A percentile compares a stretch with the other conserved stretches of the same genome.
These are phyloP conservation scores for Bombus affinis DNA, from an alignment of 1,140 invertebrate genomes.

Conservation along the genomic window DNA sequence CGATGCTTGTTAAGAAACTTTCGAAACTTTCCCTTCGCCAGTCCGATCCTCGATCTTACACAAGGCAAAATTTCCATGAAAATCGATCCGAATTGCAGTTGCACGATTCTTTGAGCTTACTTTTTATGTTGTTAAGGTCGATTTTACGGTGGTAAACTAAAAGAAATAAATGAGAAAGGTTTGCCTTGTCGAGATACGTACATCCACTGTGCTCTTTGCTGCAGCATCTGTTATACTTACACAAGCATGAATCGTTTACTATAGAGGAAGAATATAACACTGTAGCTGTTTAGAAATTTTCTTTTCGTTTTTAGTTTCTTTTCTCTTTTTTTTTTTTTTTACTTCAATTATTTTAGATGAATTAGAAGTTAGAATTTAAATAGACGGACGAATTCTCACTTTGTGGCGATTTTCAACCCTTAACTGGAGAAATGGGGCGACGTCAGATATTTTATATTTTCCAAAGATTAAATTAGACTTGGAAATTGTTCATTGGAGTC, in stretches of 20 bases:
- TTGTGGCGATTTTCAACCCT: background rate
- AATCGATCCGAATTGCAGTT: background rate
- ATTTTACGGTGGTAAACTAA: too few relatives aligned
- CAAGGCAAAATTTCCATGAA: background rate
- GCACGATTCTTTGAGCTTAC: too few relatives aligned
- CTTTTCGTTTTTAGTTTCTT: background rate
- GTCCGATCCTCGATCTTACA: background rate
- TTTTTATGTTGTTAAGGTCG: too few relatives aligned
- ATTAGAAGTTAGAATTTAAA: background rate
- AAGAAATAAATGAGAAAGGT: background rate
- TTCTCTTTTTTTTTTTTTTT: background rate
- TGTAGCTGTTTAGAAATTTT: background rate
- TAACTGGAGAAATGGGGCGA: background rate
- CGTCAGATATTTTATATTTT: background rate
- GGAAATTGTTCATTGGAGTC: background rate
- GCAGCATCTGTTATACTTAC: conserved; percentile 30
- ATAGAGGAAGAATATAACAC: background rate
- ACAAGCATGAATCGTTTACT: conserved; percentile 34
- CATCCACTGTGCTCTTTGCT: conserved; percentile 8
- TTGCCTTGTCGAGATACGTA: conserved; percentile 10
- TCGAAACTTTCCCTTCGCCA: conserved; percentile 12
- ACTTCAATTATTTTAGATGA: background rate
- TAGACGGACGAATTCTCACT: background rate
- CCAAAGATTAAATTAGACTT: background rate
- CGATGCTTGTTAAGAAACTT: background rate